A percentile compares a stretch with the other conserved stretches of the same genome.
Evolutionary conservation across 2,113 vertebrate species (phyloP).

Genomic region (Cyphomyrus plagiostoma): DNA sequence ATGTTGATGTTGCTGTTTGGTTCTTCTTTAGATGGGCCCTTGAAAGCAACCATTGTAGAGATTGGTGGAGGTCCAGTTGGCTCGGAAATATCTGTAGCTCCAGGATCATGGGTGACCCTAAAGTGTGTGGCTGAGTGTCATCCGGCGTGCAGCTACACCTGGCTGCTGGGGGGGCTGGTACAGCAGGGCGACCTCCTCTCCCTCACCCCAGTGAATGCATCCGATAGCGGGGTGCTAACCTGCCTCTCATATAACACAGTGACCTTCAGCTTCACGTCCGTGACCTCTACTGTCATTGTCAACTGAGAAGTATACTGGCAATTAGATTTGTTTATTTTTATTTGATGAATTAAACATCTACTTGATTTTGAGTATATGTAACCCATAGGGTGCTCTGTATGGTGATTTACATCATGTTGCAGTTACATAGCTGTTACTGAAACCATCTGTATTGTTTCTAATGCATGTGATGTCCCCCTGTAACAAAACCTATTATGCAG

Average conservation of each 20-base stretch:
- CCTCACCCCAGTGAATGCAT: background rate
- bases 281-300: constrained; percentile 20
- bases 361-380: background rate
- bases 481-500: background rate
- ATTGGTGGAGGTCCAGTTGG: background rate
- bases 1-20: too few relatives aligned
- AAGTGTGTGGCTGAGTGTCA: constrained; percentile 24
- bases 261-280: background rate
- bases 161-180: constrained; percentile 24
- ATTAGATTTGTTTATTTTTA: background rate
- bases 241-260: constrained; percentile 30
- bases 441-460: background rate
- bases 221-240: constrained; percentile 23
- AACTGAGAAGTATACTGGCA: background rate
- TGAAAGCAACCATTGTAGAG: constrained; percentile 1
- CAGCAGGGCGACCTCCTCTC: background rate
- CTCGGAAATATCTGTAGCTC: background rate
- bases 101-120: constrained; percentile 22
- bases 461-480: background rate
- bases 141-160: constrained; percentile 35
- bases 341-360: background rate
- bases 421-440: background rate
- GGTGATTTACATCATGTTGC: background rate
- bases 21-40: constrained; percentile 28
- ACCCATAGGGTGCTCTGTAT: background rate